Conservation (phyloP, 2,888 invertebrate genomes). For the Polydrusus pterygomalis region DNA sequence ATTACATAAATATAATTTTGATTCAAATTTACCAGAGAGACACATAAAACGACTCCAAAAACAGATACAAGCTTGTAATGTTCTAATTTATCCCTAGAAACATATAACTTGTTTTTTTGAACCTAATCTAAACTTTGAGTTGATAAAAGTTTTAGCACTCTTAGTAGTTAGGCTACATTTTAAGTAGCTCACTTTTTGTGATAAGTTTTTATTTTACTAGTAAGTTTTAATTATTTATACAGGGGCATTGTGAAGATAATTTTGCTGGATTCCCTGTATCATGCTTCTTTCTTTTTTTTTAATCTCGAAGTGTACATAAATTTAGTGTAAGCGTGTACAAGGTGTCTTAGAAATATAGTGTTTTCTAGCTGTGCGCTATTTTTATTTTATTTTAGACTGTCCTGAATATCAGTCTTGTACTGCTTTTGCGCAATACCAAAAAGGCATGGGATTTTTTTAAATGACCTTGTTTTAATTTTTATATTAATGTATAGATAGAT, state of each 20-base stretch:
- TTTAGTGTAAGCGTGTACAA: slow-evolving; percentile 37
- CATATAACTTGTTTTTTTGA: not conserved
- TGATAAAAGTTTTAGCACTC: slow-evolving; percentile 5
- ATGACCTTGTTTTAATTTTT: slow-evolving; percentile 8
- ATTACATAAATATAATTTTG: too few species aligned
- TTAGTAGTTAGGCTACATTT: slow-evolving; percentile 28
- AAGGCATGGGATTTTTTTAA: slow-evolving; percentile 1
- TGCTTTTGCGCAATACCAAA: not conserved
- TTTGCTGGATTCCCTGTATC: slow-evolving; percentile 14
- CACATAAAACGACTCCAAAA: too few species aligned
- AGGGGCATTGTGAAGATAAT: slow-evolving; percentile 23
- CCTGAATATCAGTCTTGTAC: not conserved
- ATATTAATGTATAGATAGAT: slow-evolving; percentile 26
- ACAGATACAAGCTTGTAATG: too few species aligned
- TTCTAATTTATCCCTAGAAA: too few species aligned
- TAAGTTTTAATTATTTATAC: slow-evolving; percentile 28
- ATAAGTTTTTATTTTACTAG: slow-evolving; percentile 29
- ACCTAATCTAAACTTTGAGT: slow-evolving; percentile 9
- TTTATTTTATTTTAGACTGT: slow-evolving; percentile 21
- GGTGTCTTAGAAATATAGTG: slow-evolving; percentile 38
- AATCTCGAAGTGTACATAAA: slow-evolving; percentile 35
- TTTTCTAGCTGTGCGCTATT: slow-evolving; percentile 28
- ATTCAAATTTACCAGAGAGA: too few species aligned
- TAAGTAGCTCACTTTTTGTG: slow-evolving; percentile 37
- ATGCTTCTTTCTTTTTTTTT: slow-evolving; percentile 29